A percentile compares a stretch with the other conserved stretches of the same genome.
Evolutionary conservation across 2,888 invertebrate genomes (phyloP).

Genomic region (Actias luna): DNA sequence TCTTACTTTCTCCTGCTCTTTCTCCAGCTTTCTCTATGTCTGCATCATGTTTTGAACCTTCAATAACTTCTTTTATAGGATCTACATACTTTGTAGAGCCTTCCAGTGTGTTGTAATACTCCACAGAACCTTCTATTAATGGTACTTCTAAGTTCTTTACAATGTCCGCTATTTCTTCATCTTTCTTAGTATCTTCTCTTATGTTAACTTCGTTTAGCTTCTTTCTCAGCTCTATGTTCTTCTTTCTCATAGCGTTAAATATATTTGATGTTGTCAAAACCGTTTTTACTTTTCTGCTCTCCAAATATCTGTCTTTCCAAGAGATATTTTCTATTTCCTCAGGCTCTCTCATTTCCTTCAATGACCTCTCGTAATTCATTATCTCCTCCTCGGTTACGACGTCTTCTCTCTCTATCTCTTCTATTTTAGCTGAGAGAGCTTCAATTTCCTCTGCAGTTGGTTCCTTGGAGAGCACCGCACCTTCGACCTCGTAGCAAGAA

Average conservation of each 20-base stretch:
- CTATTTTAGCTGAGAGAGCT: slow-evolving; percentile 73
- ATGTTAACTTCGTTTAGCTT: slow-evolving; percentile 56
- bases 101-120: slow-evolving; percentile 77
- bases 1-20: slow-evolving; percentile 19
- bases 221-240: slow-evolving; percentile 74
- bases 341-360: slow-evolving; percentile 18
- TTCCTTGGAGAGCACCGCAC: slow-evolving; percentile 66
- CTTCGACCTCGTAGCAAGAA: slow-evolving; percentile 62
- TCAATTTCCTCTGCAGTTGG: slow-evolving; percentile 70
- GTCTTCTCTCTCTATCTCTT: slow-evolving; percentile 64
- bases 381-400: slow-evolving; percentile 52
- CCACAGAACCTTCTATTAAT: slow-evolving; percentile 74
- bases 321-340: slow-evolving; percentile 53
- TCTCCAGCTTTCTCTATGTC: slow-evolving; percentile 9
- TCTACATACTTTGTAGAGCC: slow-evolving; percentile 63
- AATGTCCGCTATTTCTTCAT: slow-evolving; percentile 32
- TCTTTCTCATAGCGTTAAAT: slow-evolving; percentile 82
- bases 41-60: slow-evolving; percentile 27
- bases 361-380: slow-evolving; percentile 36
- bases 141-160: slow-evolving; percentile 23
- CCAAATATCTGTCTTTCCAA: slow-evolving; percentile 83
- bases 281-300: slow-evolving; percentile 81
- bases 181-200: slow-evolving; percentile 19
- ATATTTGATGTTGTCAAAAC: slow-evolving; percentile 80
- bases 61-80: slow-evolving; percentile 44